Percentiles rank a stretch among this genome's conserved stretches.
phyloP scores from a whole-genome alignment of 2,888 invertebrate species.

The Saturnia pavonia region DNA sequence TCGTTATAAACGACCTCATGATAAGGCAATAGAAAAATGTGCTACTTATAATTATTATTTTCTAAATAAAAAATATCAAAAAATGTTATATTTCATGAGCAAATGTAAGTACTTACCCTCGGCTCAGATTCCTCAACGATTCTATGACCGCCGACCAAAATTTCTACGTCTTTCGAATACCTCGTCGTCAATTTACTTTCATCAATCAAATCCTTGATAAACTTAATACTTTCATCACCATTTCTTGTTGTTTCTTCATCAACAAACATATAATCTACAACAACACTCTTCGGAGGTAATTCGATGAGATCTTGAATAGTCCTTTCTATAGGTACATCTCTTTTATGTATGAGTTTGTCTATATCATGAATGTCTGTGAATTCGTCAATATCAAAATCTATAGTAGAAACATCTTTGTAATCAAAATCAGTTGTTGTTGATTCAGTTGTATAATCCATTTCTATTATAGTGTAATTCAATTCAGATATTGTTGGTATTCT shows the following conservation, averaged over 20 bases:
- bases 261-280: constrained; percentile 57
- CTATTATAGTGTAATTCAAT: constrained; percentile 51
- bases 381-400: constrained; percentile 45
- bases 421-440: constrained; percentile 49
- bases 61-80: too few species aligned
- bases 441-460: constrained; percentile 54
- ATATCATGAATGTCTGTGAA: constrained; percentile 31
- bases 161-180: constrained; percentile 51
- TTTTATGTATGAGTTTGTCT: constrained; percentile 11
- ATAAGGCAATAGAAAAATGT: too few species aligned
- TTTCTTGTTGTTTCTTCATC: constrained; percentile 41
- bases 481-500: constrained; percentile 67
- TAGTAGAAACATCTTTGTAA: constrained; percentile 43
- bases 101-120: constrained; percentile 36
- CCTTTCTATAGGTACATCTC: constrained; percentile 22
- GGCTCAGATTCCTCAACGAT: constrained; percentile 25
- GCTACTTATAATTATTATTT: too few species aligned
- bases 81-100: too few species aligned
- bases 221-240: constrained; percentile 30
- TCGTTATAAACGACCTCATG: too few species aligned
- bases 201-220: constrained; percentile 52
- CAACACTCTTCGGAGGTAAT: constrained; percentile 38
- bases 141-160: constrained; percentile 34
- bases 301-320: constrained; percentile 45
- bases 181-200: constrained; percentile 52